Base-by-base conservation (phyloP, 2,797 vertebrate genomes). In the Naso thynnoides region DNA sequence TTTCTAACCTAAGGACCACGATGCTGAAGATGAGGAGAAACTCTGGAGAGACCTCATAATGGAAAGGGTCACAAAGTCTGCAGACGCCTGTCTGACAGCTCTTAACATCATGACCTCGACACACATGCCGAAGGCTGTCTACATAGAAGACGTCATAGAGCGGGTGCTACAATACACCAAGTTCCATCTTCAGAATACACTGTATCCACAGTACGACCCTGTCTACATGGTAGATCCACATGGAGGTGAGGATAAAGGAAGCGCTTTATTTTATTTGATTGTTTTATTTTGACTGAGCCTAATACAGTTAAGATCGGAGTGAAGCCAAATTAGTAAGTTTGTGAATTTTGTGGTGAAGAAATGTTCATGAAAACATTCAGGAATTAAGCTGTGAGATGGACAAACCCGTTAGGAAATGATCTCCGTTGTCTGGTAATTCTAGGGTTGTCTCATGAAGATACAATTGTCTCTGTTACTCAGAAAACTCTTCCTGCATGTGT, bases 111-210 rank as follows among this genome's bases (percentile, higher is more conserved):
- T 99, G 98, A 99, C 98, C 27, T 99, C 98, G 10, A 73, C 91
- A n/a, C 96, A 95, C 85, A 99, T 99, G 98, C 97, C 97, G 42
- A 99, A 99, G 92, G 98, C 98, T 44, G 98, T 99, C 48, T 99
- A 99, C 93, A 99, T 99, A 48, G 98, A 99, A 68, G 98, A 99
- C 0, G 96, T 99, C 80, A 99, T 99, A 41, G 98, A 99, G 91
- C 95, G 97, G 80, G 96, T 98, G 90, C 94, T 99, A 75, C 98
- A 98, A 1, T 99, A 97, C 91, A 97, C 97, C 76, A 99, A 99
- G 92, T 99, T 98, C 88, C 98, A 99, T 92, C 95, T 99, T 80
- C 97, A 98, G 83, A 98, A 99, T 87, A 97, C 97, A 8, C 95
- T 99, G 59, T 99, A 99, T 91, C 98, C 98, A 71, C 97, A 99